Conservation (phyloP, 1,140 invertebrate genomes). For the Drosophila mojavensis region DNA sequence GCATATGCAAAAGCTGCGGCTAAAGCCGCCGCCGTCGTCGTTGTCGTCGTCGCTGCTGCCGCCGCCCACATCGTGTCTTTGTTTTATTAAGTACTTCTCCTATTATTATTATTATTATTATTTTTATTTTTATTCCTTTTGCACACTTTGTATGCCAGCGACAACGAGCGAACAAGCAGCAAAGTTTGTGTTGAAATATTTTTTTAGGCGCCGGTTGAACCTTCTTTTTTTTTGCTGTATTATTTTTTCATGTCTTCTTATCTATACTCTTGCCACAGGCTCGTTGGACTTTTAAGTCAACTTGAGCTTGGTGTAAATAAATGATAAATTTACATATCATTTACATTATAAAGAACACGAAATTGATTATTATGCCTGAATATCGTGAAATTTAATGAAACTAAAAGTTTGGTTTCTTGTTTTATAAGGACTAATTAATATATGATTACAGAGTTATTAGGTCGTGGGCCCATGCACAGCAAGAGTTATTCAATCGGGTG, state of each 20-base stretch:
- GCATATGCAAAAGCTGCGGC: conserved; percentile 54
- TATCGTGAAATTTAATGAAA: no score
- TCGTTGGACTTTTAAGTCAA: not conserved
- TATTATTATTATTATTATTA: conserved; percentile 52
- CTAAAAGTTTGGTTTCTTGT: no score
- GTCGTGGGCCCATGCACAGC: no score
- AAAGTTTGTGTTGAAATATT: conserved; percentile 69
- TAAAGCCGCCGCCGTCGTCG: conserved; percentile 27
- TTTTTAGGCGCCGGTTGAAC: conserved; percentile 35
- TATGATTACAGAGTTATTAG: no score
- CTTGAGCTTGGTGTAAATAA: not conserved
- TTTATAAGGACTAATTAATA: no score
- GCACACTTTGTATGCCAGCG: conserved; percentile 12
- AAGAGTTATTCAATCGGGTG: no score
- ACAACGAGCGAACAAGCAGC: conserved; percentile 32
- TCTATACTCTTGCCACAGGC: conserved; percentile 5
- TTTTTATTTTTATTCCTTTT: conserved; percentile 12
- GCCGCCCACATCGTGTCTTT: conserved; percentile 65
- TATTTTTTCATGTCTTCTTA: not conserved
- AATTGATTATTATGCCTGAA: no score
- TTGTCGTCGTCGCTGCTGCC: no score
- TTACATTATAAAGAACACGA: no score
- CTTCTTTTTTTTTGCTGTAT: not conserved
- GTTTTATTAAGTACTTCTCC: conserved; percentile 76
- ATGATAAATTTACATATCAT: no score